phyloP scores from a whole-genome alignment of 2,797 vertebrate species.

The Lophius americanus region DNA sequence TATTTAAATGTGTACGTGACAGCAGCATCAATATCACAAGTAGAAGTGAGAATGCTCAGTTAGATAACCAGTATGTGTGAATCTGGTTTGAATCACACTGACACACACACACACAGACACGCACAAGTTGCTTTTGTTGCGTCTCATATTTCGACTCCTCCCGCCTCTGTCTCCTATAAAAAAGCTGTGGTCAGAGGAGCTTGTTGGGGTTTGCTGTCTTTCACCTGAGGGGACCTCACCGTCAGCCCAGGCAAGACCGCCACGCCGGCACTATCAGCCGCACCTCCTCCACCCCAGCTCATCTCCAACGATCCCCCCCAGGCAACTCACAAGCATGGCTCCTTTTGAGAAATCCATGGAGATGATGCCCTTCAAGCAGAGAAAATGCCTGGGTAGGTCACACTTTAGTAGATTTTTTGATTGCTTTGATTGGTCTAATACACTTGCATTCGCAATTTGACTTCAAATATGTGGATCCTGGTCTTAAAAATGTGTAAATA shows the following conservation, averaged over 20 bases:
- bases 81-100: constrained; percentile 39
- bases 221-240: constrained; percentile 67
- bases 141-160: constrained; percentile 62
- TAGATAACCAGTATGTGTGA: constrained; percentile 71
- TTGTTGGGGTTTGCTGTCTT: constrained; percentile 69
- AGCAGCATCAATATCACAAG: constrained; percentile 55
- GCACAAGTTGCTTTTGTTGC: constrained; percentile 35
- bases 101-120: constrained; percentile 1
- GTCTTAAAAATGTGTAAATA: background rate
- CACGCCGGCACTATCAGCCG: background rate
- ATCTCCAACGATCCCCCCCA: constrained; percentile 39
- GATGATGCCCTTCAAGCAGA: constrained; percentile 84
- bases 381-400: constrained; percentile 82
- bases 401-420: background rate
- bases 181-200: background rate
- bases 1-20: constrained; percentile 49
- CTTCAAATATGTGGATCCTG: no score
- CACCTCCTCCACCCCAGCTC: constrained; percentile 33
- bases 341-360: constrained; percentile 86
- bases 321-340: constrained; percentile 74
- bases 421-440: no score
- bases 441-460: background rate
- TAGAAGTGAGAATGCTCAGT: constrained; percentile 56
- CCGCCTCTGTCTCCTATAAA: constrained; percentile 71
- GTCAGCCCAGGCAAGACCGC: constrained; percentile 65